Evolutionary conservation across 64 coral and sea anemone species (phyloP).

Genomic region (Trachythela sp.): DNA sequence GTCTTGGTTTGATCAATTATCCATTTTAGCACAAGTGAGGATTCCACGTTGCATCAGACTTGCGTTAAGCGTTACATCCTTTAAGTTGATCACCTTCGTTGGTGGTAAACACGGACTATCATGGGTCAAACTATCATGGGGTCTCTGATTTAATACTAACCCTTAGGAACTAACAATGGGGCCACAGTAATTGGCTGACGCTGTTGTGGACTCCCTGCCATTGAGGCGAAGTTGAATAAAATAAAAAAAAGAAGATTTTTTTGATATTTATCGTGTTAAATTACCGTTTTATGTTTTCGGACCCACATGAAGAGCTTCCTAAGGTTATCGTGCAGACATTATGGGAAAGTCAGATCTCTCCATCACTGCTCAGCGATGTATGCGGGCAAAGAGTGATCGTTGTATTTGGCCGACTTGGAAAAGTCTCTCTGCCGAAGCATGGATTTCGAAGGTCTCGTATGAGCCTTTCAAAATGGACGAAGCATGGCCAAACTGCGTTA

Average conservation of each 20-base stretch:
- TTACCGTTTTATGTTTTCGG: slow-evolving; percentile 17
- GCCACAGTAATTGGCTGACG: too few relatives aligned
- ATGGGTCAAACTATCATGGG: too few relatives aligned
- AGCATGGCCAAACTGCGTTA: slow-evolving; percentile 33
- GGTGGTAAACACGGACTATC: too few relatives aligned
- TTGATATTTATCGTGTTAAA: slow-evolving; percentile 28
- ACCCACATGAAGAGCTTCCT: background rate
- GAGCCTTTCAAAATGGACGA: slow-evolving; percentile 47
- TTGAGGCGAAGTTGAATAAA: too few relatives aligned
- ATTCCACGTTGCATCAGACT: slow-evolving; percentile 36
- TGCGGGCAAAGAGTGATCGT: background rate
- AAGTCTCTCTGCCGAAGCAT: slow-evolving; percentile 32
- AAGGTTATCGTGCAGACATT: background rate
- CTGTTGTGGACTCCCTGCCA: too few relatives aligned
- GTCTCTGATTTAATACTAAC: too few relatives aligned
- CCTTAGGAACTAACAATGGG: background rate
- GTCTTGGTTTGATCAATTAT: slow-evolving; percentile 44
- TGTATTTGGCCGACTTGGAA: slow-evolving; percentile 26
- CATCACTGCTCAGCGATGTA: background rate
- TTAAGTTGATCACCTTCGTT: too few relatives aligned
- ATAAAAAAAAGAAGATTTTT: too few relatives aligned
- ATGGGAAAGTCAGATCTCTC: background rate
- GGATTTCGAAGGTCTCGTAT: slow-evolving; percentile 41
- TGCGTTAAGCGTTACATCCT: too few relatives aligned
- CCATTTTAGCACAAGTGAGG: background rate